phyloP scores from a whole-genome alignment of 1,140 invertebrate genomes.

The Sesamia nonagrioides region DNA sequence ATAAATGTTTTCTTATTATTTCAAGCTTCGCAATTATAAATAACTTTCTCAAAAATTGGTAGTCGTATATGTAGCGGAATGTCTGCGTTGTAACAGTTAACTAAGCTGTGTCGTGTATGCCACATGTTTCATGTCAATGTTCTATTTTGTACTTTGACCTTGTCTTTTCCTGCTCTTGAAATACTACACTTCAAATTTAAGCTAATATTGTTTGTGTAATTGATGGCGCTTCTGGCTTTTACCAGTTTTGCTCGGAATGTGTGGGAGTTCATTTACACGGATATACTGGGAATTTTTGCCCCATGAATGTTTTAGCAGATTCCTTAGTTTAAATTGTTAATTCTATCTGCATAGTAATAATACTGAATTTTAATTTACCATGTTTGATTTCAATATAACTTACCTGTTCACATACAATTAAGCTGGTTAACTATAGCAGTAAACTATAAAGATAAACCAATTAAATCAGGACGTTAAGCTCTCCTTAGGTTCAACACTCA shows the following conservation, averaged over 20 bases:
- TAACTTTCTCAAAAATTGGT: neutral
- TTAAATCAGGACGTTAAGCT: slow-evolving; percentile 47
- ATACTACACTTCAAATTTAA: neutral
- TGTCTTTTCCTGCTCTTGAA: slow-evolving; percentile 50
- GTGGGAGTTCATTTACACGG: slow-evolving; percentile 2
- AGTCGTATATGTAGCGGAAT: neutral
- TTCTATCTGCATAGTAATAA: neutral
- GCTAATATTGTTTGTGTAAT: slow-evolving; percentile 5
- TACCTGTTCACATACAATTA: slow-evolving; percentile 8
- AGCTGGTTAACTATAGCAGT: neutral
- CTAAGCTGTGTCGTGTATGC: slow-evolving; percentile 42
- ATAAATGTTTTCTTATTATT: neutral
- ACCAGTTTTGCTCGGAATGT: neutral
- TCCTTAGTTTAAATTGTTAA: neutral
- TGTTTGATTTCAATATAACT: too few relatives aligned
- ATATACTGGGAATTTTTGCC: neutral
- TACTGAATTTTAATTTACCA: neutral
- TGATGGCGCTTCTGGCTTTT: slow-evolving; percentile 2
- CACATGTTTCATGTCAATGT: slow-evolving; percentile 62
- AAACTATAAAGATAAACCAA: slow-evolving; percentile 40
- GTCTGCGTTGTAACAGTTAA: slow-evolving; percentile 30
- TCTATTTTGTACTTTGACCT: slow-evolving; percentile 52
- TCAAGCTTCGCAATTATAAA: slow-evolving; percentile 1
- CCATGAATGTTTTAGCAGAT: neutral
- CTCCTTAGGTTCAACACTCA: slow-evolving; percentile 62